phyloP scores from a whole-genome alignment of 2,888 invertebrate genomes.

The Stenchaetothrips biformis region DNA sequence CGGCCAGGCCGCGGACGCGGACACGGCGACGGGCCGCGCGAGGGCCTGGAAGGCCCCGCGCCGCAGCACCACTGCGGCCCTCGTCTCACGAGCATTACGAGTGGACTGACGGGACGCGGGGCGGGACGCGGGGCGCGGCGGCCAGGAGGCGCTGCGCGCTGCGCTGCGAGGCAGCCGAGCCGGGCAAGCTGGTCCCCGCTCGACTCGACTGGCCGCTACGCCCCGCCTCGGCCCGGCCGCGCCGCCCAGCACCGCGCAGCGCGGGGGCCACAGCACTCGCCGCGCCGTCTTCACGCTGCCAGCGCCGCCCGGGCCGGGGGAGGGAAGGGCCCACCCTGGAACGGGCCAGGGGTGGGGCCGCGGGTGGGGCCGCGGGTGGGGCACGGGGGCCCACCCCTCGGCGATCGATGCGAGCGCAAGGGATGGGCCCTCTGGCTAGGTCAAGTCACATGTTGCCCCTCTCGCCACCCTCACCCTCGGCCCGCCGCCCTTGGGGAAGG shows the following conservation, averaged over 20 bases:
- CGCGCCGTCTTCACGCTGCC: not conserved
- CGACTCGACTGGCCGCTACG: not conserved
- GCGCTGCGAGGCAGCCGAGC: too few relatives aligned
- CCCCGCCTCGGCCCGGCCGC: not conserved
- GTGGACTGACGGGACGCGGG: conserved; percentile 19
- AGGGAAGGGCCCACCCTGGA: too few relatives aligned
- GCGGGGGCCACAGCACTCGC: too few relatives aligned
- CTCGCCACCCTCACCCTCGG: not conserved
- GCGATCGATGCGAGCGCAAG: conserved; percentile 30
- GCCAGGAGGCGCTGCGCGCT: not conserved
- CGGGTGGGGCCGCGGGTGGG: too few relatives aligned
- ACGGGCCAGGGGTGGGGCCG: too few relatives aligned
- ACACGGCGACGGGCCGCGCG: conserved; percentile 26
- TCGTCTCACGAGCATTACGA: not conserved
- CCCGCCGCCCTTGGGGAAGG: too few relatives aligned
- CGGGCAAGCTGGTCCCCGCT: too few relatives aligned
- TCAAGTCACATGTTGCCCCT: conserved; percentile 11
- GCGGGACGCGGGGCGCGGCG: conserved; percentile 21
- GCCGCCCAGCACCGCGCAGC: not conserved
- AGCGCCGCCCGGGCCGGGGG: not conserved
- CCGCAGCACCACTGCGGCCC: not conserved
- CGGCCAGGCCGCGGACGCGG: not conserved
- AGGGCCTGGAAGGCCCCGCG: not conserved
- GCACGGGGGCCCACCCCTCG: not conserved
- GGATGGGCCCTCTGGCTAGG: conserved; percentile 11